phyloP scores from a whole-genome alignment of 2,888 invertebrate genomes.

The Zelleria hepariella region DNA sequence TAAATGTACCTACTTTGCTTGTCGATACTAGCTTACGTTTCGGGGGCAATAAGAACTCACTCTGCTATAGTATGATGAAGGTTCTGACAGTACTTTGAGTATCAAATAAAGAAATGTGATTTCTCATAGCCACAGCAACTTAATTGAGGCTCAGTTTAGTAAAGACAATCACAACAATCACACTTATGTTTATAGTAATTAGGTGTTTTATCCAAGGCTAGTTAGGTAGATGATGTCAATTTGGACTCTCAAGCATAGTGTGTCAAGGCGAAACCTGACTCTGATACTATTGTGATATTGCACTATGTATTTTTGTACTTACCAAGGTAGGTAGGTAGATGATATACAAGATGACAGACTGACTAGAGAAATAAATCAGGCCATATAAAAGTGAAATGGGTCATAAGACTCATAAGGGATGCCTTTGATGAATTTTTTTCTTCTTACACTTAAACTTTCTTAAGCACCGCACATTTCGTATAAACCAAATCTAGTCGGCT shows the following conservation, averaged over 20 bases:
- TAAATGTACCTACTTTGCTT: no score
- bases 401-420: no score
- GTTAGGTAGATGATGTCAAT: background rate
- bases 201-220: background rate
- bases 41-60: no score
- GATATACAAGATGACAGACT: background rate
- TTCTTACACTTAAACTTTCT: no score
- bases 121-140: background rate
- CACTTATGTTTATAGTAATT: background rate
- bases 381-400: no score
- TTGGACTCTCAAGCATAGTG: background rate
- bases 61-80: no score
- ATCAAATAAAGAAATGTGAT: background rate
- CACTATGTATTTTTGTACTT: background rate
- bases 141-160: background rate
- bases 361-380: no score
- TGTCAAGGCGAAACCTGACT: background rate
- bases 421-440: no score
- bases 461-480: no score
- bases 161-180: background rate
- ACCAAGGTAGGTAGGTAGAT: background rate
- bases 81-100: no score
- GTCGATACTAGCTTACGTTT: no score
- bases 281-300: background rate
- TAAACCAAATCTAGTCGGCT: no score